phyloP scores from a whole-genome alignment of 1,140 invertebrate species.

The Cataglyphis hispanica region DNA sequence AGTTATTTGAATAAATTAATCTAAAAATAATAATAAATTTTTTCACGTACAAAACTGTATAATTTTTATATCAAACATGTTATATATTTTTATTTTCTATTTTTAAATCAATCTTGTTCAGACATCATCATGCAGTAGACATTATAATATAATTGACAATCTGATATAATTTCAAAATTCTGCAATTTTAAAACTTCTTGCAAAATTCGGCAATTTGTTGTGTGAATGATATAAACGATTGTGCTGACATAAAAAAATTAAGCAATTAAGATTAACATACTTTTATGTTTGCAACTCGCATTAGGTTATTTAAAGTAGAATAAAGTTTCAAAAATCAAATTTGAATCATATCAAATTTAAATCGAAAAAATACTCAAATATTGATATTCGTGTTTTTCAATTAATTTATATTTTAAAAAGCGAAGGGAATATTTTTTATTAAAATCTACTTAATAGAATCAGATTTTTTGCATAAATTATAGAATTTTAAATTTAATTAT shows the following conservation, averaged over 20 bases:
- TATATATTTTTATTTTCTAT: not conserved
- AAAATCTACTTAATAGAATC: no score
- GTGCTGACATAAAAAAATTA: conserved; percentile 45
- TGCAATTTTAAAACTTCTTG: conserved; percentile 20
- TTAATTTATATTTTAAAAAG: no score
- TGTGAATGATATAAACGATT: conserved; percentile 32
- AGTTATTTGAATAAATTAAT: not conserved
- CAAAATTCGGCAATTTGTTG: conserved; percentile 28
- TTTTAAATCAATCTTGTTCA: not conserved
- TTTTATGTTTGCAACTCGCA: conserved; percentile 38
- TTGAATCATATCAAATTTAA: not conserved
- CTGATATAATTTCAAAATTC: not conserved
- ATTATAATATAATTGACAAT: not conserved
- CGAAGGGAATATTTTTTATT: no score
- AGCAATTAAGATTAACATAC: conserved; percentile 62
- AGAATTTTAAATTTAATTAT: no score
- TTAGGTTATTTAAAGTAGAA: not conserved
- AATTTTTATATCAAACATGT: not conserved
- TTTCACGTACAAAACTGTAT: not conserved
- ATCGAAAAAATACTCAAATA: no score
- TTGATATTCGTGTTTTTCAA: no score
- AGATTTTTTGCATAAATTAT: no score
- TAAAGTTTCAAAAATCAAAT: not conserved
- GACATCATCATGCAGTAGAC: no score
- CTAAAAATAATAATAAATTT: not conserved